Evolutionary conservation across 1,140 invertebrate species (phyloP).

Genomic region (Drosophila eugracilis): DNA sequence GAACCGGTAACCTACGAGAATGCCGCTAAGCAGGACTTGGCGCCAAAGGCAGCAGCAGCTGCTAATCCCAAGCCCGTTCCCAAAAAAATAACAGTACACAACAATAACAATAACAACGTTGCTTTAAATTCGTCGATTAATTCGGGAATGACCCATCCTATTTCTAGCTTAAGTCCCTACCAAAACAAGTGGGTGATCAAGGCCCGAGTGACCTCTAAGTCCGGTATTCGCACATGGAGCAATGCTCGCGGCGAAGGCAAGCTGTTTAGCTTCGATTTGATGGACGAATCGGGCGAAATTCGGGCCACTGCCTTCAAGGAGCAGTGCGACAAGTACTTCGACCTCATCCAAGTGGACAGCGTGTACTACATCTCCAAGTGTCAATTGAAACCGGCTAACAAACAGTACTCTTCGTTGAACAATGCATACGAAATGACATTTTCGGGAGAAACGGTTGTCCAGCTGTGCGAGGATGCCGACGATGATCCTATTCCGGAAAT

Average conservation of each 20-base stretch:
- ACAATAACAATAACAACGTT: slow-evolving; percentile 59
- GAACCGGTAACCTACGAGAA: slow-evolving; percentile 88
- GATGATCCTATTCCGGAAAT: slow-evolving; percentile 89
- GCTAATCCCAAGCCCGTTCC: slow-evolving; percentile 28
- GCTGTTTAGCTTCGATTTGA: slow-evolving; percentile 95
- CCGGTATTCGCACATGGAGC: slow-evolving; percentile 93
- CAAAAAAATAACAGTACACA: slow-evolving; percentile 51
- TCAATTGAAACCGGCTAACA: slow-evolving; percentile 95
- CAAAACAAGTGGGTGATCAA: slow-evolving; percentile 98
- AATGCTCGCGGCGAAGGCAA: slow-evolving; percentile 97
- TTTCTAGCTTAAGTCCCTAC: slow-evolving; percentile 94
- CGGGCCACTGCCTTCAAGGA: slow-evolving; percentile 97
- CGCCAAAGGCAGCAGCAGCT: slow-evolving; percentile 29
- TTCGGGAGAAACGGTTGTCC: slow-evolving; percentile 91
- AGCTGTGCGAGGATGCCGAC: slow-evolving; percentile 89
- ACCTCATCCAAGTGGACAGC: slow-evolving; percentile 94
- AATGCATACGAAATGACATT: slow-evolving; percentile 99
- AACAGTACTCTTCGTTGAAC: slow-evolving; percentile 92
- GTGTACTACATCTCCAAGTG: slow-evolving; percentile 95
- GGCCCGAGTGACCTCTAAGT: slow-evolving; percentile 94
- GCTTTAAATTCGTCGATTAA: slow-evolving; percentile 62
- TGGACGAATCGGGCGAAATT: slow-evolving; percentile 98
- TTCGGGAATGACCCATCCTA: slow-evolving; percentile 88
- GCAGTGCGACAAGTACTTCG: slow-evolving; percentile 95
- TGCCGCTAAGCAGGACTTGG: slow-evolving; percentile 37